phyloP scores from a whole-genome alignment of 2,888 invertebrate species.

The Ischnus inquisitorius region DNA sequence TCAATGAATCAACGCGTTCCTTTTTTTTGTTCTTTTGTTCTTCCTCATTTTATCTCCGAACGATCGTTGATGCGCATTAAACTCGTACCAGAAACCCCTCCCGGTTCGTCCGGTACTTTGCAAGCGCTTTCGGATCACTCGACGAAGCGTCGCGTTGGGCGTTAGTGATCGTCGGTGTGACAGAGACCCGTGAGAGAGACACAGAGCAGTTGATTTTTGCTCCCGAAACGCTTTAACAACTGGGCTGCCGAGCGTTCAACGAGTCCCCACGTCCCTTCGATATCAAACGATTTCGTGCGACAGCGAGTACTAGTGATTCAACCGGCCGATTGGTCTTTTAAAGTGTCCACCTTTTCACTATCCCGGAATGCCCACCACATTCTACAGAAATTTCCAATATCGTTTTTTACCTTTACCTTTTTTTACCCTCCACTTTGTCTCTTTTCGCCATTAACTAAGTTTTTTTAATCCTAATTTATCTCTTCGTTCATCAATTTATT shows the following conservation, averaged over 20 bases:
- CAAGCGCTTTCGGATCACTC: not conserved
- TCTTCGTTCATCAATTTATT: conserved; percentile 18
- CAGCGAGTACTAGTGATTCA: conserved; percentile 50
- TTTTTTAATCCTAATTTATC: conserved; percentile 29
- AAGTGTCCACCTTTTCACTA: conserved; percentile 29
- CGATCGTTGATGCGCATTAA: not conserved
- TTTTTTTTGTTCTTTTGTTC: not conserved
- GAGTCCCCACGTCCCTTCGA: conserved; percentile 13
- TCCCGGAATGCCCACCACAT: conserved; percentile 45
- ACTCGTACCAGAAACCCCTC: not conserved
- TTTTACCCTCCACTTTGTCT: conserved; percentile 31
- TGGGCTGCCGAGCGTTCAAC: conserved; percentile 17
- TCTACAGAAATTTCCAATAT: conserved; percentile 54
- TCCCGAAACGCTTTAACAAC: conserved; percentile 20
- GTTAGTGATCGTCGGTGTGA: conserved; percentile 11
- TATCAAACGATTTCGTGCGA: conserved; percentile 61
- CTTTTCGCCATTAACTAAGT: not conserved
- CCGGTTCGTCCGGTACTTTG: not conserved
- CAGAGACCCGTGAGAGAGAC: not conserved
- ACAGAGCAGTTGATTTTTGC: conserved; percentile 31
- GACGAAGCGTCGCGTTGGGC: not conserved
- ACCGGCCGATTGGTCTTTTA: conserved; percentile 45
- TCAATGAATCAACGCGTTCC: not conserved
- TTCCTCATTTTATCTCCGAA: not conserved
- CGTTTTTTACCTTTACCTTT: conserved; percentile 13